A percentile compares a stretch with the other conserved stretches of the same genome.
Evolutionary conservation across 30 jellyfish, hydroid and myxozoan species (phyloP).

Genomic region (Aurelia aurita): DNA sequence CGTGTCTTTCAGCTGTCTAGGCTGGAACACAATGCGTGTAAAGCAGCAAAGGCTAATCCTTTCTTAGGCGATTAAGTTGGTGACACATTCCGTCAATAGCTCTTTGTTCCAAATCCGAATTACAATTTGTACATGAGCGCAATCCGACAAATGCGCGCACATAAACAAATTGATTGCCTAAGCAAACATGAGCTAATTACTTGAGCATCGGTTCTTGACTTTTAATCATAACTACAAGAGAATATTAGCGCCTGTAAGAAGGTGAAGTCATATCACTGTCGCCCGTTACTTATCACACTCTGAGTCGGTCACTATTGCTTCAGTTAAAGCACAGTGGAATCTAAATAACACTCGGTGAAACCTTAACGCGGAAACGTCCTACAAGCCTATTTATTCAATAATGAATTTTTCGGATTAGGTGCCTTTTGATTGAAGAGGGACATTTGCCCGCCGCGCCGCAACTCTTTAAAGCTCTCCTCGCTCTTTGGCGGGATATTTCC

Average conservation of each 20-base stretch:
- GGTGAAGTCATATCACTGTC: constrained; percentile 41
- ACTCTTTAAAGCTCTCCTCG: constrained; percentile 38
- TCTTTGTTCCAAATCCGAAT: constrained; percentile 88
- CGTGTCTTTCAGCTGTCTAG: constrained; percentile 80
- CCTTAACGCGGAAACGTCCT: constrained; percentile 65
- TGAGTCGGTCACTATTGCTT: constrained; percentile 31
- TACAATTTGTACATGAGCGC: constrained; percentile 79
- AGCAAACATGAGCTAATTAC: constrained; percentile 77
- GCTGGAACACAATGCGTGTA: constrained; percentile 65
- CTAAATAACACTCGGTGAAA: constrained; percentile 47
- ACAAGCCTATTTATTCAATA: constrained; percentile 36
- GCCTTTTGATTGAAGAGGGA: constrained; percentile 65
- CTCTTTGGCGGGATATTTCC: constrained; percentile 68
- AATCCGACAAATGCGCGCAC: constrained; percentile 79
- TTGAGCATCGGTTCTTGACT: constrained; percentile 63
- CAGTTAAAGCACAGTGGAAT: constrained; percentile 34
- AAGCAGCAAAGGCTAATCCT: constrained; percentile 68
- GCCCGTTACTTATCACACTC: constrained; percentile 49
- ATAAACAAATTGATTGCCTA: constrained; percentile 80
- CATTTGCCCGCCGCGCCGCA: constrained; percentile 79
- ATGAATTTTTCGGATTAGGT: constrained; percentile 72
- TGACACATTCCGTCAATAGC: constrained; percentile 88
- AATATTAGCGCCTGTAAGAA: constrained; percentile 29
- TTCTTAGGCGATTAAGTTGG: constrained; percentile 74
- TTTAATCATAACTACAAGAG: constrained; percentile 60